Conservation (phyloP, 2,888 invertebrate genomes). For the Trissonchulus latispiculum region DNA sequence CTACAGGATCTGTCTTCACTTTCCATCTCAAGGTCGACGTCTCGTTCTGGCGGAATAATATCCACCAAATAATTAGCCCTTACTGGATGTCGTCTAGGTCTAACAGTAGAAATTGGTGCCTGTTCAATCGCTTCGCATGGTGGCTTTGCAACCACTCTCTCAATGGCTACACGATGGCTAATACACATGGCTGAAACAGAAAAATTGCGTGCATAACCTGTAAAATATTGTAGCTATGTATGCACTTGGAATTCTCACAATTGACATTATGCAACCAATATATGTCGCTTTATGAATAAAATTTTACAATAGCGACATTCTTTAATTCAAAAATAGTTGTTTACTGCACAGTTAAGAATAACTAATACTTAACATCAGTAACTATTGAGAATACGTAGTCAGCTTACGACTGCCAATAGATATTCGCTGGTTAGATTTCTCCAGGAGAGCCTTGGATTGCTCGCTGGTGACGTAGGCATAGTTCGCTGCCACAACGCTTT, state of each 20-base stretch:
- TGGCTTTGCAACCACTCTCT: background rate
- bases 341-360: too few relatives aligned
- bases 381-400: too few relatives aligned
- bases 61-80: background rate
- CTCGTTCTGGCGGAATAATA: background rate
- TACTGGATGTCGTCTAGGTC: background rate
- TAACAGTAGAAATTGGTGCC: background rate
- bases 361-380: too few relatives aligned
- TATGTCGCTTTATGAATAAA: too few relatives aligned
- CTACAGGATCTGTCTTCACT: background rate
- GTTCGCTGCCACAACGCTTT: background rate
- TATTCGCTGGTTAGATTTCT: background rate
- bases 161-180: background rate
- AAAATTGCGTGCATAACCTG: too few relatives aligned
- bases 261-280: too few relatives aligned
- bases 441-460: background rate
- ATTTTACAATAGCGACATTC: too few relatives aligned
- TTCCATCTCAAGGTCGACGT: background rate
- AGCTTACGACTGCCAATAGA: background rate
- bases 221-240: too few relatives aligned
- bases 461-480: background rate
- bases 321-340: too few relatives aligned
- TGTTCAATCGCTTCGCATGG: background rate
- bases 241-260: too few relatives aligned
- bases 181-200: background rate